Evolutionary conservation across 1,140 invertebrate species (phyloP).

Genomic region (Solenopsis invicta): DNA sequence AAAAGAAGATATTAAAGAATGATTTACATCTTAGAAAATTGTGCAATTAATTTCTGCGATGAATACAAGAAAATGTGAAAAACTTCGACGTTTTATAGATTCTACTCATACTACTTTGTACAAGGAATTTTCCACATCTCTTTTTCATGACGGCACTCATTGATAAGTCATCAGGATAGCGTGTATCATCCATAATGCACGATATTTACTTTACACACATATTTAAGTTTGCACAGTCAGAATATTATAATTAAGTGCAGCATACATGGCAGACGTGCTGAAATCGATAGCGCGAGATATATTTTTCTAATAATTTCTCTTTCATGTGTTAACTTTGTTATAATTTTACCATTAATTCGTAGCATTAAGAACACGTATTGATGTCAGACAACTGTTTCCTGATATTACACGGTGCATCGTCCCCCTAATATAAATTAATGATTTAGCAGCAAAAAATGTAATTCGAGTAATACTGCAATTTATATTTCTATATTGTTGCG

Average conservation of each 20-base stretch:
- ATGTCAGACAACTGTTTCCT: background rate
- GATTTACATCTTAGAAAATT: conserved; percentile 2
- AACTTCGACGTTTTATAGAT: conserved; percentile 21
- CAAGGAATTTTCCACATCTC: conserved; percentile 2
- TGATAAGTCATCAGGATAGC: conserved; percentile 42
- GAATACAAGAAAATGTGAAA: background rate
- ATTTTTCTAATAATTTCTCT: conserved; percentile 8
- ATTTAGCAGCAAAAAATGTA: background rate
- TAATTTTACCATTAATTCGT: conserved; percentile 10
- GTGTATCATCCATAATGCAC: conserved; percentile 36
- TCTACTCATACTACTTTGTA: background rate
- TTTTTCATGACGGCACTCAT: conserved; percentile 18
- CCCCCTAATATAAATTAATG: background rate
- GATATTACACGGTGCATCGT: background rate
- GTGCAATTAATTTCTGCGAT: background rate
- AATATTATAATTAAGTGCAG: conserved; percentile 41
- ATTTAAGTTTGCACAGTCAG: conserved; percentile 32
- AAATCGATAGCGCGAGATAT: conserved; percentile 19
- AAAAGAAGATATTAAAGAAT: conserved; percentile 13
- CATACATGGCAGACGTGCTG: conserved; percentile 17
- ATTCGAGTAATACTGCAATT: background rate
- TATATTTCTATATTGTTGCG: background rate
- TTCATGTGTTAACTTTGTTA: background rate
- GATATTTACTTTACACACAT: conserved; percentile 51
- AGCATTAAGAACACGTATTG: background rate